Evolutionary conservation across 2,888 invertebrate genomes (phyloP), one percentile per base, ranked within the genome.

Genomic region (Pristionchus fissidentatus): DNA sequence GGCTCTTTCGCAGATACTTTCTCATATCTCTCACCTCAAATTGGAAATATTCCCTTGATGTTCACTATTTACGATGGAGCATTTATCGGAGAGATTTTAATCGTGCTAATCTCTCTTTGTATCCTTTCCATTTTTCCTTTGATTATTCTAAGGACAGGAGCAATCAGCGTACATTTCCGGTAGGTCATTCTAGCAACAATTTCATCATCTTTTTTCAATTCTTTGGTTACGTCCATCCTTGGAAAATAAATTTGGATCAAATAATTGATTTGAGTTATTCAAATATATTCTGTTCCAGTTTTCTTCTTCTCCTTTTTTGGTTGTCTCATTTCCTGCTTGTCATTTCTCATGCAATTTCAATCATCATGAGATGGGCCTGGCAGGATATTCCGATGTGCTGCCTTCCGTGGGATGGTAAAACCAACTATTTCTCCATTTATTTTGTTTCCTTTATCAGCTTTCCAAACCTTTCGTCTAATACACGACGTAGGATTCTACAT

Each of bases 401-500:
- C 22, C n/a, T 57, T 5, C 57, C 57, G 57, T 57, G 57, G 57
- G 57, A 57, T 57, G 57, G 57, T 57, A 22, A 57, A n/a, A 22
- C 13, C 1, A n/a, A 55, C n/a, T 55, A 55, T 4, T 15, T 3
- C 19, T 52, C 52, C 15, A 52, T 15, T n/a, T n/a, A 15, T 52
- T 52, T 10, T 52, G 15, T 15, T 49, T 49, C 22, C 15, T 19
- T 19, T 49, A 49, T 4, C 41, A 70, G 70, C n/a, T 8, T 41
- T 41, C 41, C 29, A 70, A n/a, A 41, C n/a, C 41, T 70, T 70
- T 41, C 70, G 70, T 3, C 38, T 70, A 4, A 70, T 26, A 3
- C 70, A 70, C 32, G 70, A 70, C 3, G 70, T 70, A 1, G 70
- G 70, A 7, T 70, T 70, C 41, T 70, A n/a, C 43, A 15, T 70